Conservation (phyloP, 2,113 vertebrate genomes). For the Caretta caretta region DNA sequence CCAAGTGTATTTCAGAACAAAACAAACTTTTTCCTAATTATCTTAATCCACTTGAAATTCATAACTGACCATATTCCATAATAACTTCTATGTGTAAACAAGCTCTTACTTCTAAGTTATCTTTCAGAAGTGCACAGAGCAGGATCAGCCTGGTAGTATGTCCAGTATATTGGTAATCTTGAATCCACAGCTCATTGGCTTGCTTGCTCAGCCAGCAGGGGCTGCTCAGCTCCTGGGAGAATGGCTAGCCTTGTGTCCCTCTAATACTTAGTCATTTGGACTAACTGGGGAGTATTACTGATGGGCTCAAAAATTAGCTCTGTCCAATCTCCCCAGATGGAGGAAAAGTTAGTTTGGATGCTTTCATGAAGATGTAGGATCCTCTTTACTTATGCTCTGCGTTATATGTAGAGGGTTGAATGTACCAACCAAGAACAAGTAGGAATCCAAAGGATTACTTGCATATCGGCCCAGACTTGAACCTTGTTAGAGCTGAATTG, state of each 20-base stretch:
- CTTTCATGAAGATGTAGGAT: background rate
- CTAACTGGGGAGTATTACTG: background rate
- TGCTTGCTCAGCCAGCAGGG: background rate
- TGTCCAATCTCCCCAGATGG: background rate
- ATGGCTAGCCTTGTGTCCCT: background rate
- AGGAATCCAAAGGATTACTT: background rate
- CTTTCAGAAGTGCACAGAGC: background rate
- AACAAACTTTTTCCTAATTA: background rate
- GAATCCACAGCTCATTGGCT: background rate
- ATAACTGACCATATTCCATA: background rate
- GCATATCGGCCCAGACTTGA: background rate
- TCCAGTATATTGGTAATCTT: background rate
- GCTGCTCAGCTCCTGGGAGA: background rate
- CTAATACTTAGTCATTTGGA: background rate
- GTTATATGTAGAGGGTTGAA: fast-evolving
- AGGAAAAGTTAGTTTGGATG: background rate
- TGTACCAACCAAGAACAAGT: background rate
- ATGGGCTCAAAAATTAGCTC: background rate
- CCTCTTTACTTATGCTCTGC: background rate
- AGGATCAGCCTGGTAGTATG: background rate
- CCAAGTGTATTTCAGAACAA: background rate
- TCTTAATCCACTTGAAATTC: background rate
- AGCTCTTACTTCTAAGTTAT: background rate
- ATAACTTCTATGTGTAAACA: background rate
- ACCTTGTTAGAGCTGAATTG: background rate